Evolutionary conservation across 2,888 invertebrate genomes (phyloP), one percentile per base, ranked within the genome.

Genomic region (Thalpophila matura): DNA sequence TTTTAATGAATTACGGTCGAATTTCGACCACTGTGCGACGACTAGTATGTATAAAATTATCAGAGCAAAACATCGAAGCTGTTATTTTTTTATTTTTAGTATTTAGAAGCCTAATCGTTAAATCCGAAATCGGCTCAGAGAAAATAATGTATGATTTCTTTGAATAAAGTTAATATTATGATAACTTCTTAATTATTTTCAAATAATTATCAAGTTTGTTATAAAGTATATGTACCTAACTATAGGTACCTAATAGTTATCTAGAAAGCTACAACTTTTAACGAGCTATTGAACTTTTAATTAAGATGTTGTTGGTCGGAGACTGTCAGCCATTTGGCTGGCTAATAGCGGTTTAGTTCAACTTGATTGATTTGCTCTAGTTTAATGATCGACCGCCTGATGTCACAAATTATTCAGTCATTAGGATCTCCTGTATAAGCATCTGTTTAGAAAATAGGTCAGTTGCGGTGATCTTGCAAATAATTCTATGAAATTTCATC

Each of bases 361-460:
- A 45, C n/a, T 14, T 66, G 67, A 73, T 68, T 68, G 74, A 66
- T 68, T 54, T 50, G 67, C 74, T 68, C 67, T 56, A 65, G 50
- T 66, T 68, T 22, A 46, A 24, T 14, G 31, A 56, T 50, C 35
- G 67, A 31, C 38, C 35, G 27, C 27, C 37, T 45, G 68, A 42
- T 56, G 50, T 56, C 50, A n/a, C 67, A 43, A 73, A 66, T 56
- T 46, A 73, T 29, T 45, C 10, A 27, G 12, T n/a, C 31, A 65
- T 42, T 64, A 47, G 16, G 42, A 31, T 53, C 22, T 67, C 54
- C 14, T 3, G 20, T 7, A 22, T 20, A 20, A 5, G 4, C n/a
- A 33, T 18, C 35, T 46, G 31, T 26, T 24, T 33, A 33, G 7
- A 47, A 64, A 47, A 27, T 33, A 18, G 40, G 40, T 40, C 4